Base-by-base conservation (phyloP, 2,888 invertebrate species). In the Oconnorella tubifera region DNA sequence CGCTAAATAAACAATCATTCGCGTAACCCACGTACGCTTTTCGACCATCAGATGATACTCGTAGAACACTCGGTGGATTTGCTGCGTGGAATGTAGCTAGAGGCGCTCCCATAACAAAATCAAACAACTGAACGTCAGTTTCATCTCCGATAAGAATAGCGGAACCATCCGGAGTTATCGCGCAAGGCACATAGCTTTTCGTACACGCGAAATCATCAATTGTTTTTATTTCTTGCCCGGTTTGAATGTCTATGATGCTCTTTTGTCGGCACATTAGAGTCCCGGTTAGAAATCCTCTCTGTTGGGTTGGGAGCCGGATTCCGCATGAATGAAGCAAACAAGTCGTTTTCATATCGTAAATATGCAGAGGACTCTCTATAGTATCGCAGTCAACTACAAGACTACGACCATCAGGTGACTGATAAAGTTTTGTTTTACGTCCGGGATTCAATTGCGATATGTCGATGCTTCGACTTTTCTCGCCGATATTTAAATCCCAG, bases 21-120 rank as follows among this genome's bases (percentile, higher is more conserved):
- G 70, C 67, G 33, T 72, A 68, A 28, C 76, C 76, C 25, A 73
- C 67, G 48, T 72, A 74, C 25, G 67, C 70, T 3, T 65, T 31
- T 10, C 68, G 59, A 29, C 73, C 71, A 59, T 76, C 76, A 2
- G 56, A 19, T 1, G 75, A 70, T n/a, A 72, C 25, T 40, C 65
- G 32, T 27, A 75, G 70, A 3, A 60, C 61, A 58, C 73, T 74
- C 0, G 73, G 72, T 19, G 61, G 56, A 31, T 72, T 67, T 3
- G 66, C 59, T 1, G 67, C 65, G 6, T 66, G 61, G 53, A 71
- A 64, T 14, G 56, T 23, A 0, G 63, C 55, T 25, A 71, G 56
- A 2, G 62, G 56, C 3, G n/a, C 51, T 2, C 62, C 55, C 14
- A 59, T 65, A 3, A 59, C 31, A n/a, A 73, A 50, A n/a, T 72